Base-by-base conservation (phyloP, 2,888 invertebrate species). In the Terebella lapidaria region DNA sequence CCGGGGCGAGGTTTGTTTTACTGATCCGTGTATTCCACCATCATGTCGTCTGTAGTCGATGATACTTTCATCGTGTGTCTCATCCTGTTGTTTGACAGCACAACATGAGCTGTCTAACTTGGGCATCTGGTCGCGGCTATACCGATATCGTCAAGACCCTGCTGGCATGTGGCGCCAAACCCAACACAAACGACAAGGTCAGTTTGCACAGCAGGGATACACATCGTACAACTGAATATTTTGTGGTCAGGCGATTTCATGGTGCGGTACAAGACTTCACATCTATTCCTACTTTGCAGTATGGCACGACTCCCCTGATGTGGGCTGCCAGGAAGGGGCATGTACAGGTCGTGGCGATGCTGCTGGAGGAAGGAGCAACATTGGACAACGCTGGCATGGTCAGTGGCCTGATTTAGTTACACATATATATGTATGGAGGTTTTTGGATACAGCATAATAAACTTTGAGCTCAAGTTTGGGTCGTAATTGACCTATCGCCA, bases 91-190 rank as follows among this genome's bases (percentile, higher is more conserved):
- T 5, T 53, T 56, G 53, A 2, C 62, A 92, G 85, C 94, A 94
- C 82, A 94, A 92, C 56, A 95, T 95, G 57, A 92, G 96, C 0
- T 94, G 96, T 26, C 83, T 99, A 53, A 90, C 96, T 46, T 97
- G 96, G 94, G 95, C 96, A 2, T 89, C 92, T 67, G 87, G 96
- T 3, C 90, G 94, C 71, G 96, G 97, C 24, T 89, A 91, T 79
- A 84, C 87, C 3, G 88, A 89, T 63, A 89, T 95, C 29, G 92
- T 92, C 53, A 88, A 88, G 65, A 86, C 88, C 59, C 83, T 97
- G 57, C 81, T 97, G 53, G 87, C 88, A 68, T 88, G 90, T 61
- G 94, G 94, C 18, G 79, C 80, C 18, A 77, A 76, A 61, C 73
- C 77, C 54, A 77, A 80, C 68, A 71, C 74, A 24, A 66, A 76